These are phyloP conservation scores for Parus major DNA, from an alignment of 2,113 vertebrate genomes.

Conservation along the genomic window DNA sequence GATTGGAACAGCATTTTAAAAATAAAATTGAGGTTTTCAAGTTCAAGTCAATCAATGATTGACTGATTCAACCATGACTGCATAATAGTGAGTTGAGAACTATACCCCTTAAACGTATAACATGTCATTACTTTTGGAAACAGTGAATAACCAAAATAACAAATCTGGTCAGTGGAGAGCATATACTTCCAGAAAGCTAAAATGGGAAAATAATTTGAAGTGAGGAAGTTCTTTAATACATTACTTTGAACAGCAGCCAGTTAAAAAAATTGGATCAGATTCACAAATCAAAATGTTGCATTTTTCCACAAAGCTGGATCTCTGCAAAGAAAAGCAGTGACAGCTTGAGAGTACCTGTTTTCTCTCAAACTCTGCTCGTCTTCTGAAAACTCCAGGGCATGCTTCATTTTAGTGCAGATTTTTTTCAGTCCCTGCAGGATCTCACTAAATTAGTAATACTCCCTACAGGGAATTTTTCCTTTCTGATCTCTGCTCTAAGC, in stretches of 20 bases:
- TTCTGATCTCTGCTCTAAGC: neutral
- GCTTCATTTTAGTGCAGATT: neutral
- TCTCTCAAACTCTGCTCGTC: neutral
- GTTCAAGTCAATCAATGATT: neutral
- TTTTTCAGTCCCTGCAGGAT: neutral
- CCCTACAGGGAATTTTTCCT: neutral
- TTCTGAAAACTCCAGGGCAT: neutral
- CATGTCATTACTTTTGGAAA: neutral
- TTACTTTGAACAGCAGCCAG: neutral
- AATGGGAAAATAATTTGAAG: constrained; percentile 2
- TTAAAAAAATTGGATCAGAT: neutral
- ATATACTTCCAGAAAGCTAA: neutral
- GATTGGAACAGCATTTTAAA: neutral
- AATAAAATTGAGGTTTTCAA: neutral
- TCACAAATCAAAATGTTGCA: neutral
- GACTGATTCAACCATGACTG: neutral
- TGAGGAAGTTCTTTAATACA: neutral
- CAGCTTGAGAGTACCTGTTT: neutral
- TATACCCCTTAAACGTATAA: neutral
- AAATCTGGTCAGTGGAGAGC: neutral
- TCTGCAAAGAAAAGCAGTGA: neutral
- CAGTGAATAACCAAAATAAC: neutral
- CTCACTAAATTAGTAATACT: neutral
- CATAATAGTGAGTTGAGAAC: neutral
- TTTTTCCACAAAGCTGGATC: neutral